Conservation (phyloP, 2,797 vertebrate genomes). For the Micropoecilia bifurca region DNA sequence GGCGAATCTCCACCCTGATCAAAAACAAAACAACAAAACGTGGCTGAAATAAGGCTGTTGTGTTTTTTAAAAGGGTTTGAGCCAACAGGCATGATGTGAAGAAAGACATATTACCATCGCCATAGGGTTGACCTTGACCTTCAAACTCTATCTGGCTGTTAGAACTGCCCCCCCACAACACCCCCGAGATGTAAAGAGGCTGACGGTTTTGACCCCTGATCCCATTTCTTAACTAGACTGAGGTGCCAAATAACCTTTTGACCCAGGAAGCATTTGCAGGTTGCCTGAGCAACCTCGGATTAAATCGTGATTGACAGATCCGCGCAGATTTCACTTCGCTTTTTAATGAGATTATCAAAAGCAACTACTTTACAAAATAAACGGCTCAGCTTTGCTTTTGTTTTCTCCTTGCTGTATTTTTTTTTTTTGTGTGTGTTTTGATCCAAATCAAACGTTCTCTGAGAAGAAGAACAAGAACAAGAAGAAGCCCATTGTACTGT, state of each 20-base stretch:
- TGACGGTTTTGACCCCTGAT: conserved; percentile 87
- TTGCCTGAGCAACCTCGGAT: conserved; percentile 83
- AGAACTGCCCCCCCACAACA: conserved; percentile 78
- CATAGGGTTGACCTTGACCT: conserved; percentile 85
- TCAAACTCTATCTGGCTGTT: conserved; percentile 87
- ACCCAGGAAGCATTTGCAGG: conserved; percentile 85
- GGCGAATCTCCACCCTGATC: conserved; percentile 62
- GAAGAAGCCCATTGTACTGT: conserved; percentile 74
- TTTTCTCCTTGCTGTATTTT: conserved; percentile 28
- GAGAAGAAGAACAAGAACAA: conserved; percentile 57
- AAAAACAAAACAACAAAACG: conserved; percentile 73
- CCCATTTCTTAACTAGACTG: conserved; percentile 87
- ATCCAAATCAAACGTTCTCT: conserved; percentile 33
- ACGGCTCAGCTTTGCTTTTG: conserved; percentile 24
- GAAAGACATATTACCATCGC: conserved; percentile 81
- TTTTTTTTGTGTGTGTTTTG: conserved; percentile 20
- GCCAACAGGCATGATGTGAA: conserved; percentile 65
- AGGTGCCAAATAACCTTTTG: conserved; percentile 85
- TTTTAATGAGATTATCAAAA: conserved; percentile 35
- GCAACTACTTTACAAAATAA: conserved; percentile 30
- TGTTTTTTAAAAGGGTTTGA: conserved; percentile 51
- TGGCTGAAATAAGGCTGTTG: conserved; percentile 42
- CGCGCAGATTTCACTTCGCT: conserved; percentile 52
- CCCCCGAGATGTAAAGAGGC: conserved; percentile 83
- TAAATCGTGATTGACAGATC: conserved; percentile 81